Evolutionary conservation across 2,113 vertebrate species (phyloP).

Genomic region (Gymnogyps californianus): DNA sequence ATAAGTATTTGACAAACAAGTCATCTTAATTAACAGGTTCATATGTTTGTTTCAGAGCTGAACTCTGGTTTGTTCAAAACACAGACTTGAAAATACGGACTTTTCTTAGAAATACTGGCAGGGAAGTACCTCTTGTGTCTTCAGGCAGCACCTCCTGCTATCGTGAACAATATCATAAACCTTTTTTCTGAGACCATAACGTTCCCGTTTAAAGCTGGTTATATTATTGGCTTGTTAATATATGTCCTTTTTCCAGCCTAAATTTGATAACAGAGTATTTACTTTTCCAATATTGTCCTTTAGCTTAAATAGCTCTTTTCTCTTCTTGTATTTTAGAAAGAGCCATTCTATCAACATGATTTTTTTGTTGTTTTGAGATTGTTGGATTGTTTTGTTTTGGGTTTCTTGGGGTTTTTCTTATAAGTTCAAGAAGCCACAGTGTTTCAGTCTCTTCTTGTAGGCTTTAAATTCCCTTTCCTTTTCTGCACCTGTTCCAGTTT

Average conservation of each 20-base stretch:
- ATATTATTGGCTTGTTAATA: neutral
- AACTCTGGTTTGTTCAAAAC: neutral
- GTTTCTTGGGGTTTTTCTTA: neutral
- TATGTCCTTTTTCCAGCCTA: neutral
- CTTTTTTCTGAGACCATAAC: neutral
- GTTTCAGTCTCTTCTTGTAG: neutral
- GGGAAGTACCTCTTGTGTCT: neutral
- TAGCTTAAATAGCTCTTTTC: neutral
- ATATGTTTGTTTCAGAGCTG: neutral
- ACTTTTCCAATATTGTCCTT: neutral
- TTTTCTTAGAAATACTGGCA: neutral
- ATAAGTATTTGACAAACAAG: neutral
- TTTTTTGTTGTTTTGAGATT: neutral
- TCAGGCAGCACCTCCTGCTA: neutral
- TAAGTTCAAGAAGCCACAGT: neutral
- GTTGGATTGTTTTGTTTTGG: neutral
- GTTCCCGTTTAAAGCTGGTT: neutral
- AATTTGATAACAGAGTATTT: neutral
- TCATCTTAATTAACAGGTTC: neutral
- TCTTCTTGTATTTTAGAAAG: neutral
- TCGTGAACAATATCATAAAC: neutral
- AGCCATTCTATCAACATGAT: neutral
- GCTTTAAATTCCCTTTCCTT: neutral
- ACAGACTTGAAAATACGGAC: neutral
- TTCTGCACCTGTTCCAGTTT: constrained; percentile 12